Base-by-base conservation (phyloP, 2,797 vertebrate genomes). In the Aphelocoma californica region DNA sequence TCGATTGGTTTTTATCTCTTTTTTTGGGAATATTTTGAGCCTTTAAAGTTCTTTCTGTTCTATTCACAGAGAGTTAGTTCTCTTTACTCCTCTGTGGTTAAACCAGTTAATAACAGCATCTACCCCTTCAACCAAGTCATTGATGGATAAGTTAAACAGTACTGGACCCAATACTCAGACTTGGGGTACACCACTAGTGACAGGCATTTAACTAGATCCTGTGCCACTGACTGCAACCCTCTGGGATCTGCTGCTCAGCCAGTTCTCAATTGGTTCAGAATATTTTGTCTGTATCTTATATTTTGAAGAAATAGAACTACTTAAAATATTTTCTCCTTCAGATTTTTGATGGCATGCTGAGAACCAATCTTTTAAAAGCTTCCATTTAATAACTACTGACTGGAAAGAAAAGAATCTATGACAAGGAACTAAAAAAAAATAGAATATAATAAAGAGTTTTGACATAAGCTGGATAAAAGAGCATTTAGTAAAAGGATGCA, bases 401-500 rank as follows among this genome's bases (percentile, higher is more conserved):
- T 71, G 67, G 34, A 90, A 69, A 91, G 44, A 79, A 51, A 77
- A 66, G 36, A 74, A 65, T 28, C 8, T 73, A 40, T 66, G 44
- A 62, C 42, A 95, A 79, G 18, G 13, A 88, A 78, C 7, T 31
- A 78, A 54, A 73, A 85, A 85, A 6, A 56, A 56, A 6, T 2
- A 57, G 15, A 86, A 62, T 48, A 40, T 34, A 57, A 31, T 83
- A 80, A 91, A 78, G 3, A 0, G 2, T 88, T 91, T 81, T 96
- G 78, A 88, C 62, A 92, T 18, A 50, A 38, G 25, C n/a, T 66
- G 56, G 60, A 84, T 72, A 86, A 87, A 97, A 74, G 16, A 86
- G 0, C 32, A 44, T 88, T 94, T 90, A 77, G 57, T 80, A 86
- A 74, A 87, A 78, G 10, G 14, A 81, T 50, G 78, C 42, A 80